Percentiles rank a stretch among this genome's conserved stretches.
Conservation (phyloP, 2,797 vertebrate genomes). For the Coregonus suidteri region DNA sequence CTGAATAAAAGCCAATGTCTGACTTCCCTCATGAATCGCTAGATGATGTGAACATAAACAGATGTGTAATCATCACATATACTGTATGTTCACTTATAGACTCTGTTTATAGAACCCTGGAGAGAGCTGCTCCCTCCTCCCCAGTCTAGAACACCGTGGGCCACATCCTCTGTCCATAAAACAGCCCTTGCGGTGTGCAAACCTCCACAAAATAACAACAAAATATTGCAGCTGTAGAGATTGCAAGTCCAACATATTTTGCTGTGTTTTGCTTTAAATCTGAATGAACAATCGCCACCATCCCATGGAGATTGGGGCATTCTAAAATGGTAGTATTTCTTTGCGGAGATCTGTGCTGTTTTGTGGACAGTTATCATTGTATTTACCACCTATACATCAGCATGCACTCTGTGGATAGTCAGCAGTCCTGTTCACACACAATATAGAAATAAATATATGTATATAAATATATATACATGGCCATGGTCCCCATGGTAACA, state of each 20-base stretch:
- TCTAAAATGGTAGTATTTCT: background rate
- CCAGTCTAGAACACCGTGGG: background rate
- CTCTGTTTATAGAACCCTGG: background rate
- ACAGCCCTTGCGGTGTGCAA: background rate
- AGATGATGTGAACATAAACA: background rate
- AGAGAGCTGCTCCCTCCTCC: background rate
- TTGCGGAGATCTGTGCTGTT: background rate
- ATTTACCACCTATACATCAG: slow-evolving; percentile 37
- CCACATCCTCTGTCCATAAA: background rate
- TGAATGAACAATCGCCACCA: background rate
- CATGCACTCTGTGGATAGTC: slow-evolving; percentile 48
- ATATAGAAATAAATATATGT: slow-evolving; percentile 31
- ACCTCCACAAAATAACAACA: background rate
- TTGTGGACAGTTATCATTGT: slow-evolving; percentile 5
- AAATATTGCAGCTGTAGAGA: background rate
- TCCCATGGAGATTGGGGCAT: slow-evolving; percentile 44
- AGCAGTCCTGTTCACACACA: slow-evolving; percentile 27
- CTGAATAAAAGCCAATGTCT: background rate
- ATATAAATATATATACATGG: slow-evolving; percentile 20
- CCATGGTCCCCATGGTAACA: slow-evolving; percentile 17
- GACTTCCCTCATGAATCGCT: background rate
- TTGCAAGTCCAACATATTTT: background rate
- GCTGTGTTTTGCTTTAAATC: background rate
- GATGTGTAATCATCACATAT: background rate
- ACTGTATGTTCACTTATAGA: background rate